A percentile compares a stretch with the other conserved stretches of the same genome.
Conservation (phyloP, 2,113 vertebrate genomes). For the Seriola quinqueradiata region DNA sequence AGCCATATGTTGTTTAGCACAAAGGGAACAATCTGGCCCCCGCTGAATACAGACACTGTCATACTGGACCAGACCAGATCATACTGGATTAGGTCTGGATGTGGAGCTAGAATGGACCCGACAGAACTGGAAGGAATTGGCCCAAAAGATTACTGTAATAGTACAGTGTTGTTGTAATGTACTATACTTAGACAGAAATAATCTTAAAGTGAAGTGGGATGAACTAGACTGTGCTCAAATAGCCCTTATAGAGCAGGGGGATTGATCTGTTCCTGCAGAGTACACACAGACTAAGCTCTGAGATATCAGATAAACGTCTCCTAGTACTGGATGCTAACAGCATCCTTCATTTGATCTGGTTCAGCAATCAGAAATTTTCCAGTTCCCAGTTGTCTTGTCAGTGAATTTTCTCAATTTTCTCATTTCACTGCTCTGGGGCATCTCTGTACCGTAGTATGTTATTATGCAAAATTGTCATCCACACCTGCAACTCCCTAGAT, state of each 20-base stretch:
- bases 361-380: conserved; percentile 28
- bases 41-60: conserved; percentile 43
- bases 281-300: conserved; percentile 33
- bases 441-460: background rate
- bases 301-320: conserved; percentile 53
- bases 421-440: conserved; percentile 14
- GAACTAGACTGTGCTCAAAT: conserved; percentile 51
- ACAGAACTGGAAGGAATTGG: conserved; percentile 17
- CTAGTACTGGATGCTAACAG: conserved; percentile 17
- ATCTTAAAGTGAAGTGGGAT: conserved; percentile 43
- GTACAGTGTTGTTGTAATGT: background rate
- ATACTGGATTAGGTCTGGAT: conserved; percentile 32
- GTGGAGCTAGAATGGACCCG: background rate
- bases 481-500: conserved; percentile 41
- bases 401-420: conserved; percentile 42
- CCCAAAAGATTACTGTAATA: conserved; percentile 3
- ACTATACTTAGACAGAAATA: conserved; percentile 39
- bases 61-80: conserved; percentile 43
- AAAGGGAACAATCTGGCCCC: conserved; percentile 48
- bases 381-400: conserved; percentile 33
- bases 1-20: conserved; percentile 66
- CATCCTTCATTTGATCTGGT: conserved; percentile 33
- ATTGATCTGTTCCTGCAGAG: conserved; percentile 61
- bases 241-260: conserved; percentile 39
- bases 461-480: conserved; percentile 53